Conservation (phyloP, 2,113 vertebrate genomes). For the Colossoma macropomum region DNA sequence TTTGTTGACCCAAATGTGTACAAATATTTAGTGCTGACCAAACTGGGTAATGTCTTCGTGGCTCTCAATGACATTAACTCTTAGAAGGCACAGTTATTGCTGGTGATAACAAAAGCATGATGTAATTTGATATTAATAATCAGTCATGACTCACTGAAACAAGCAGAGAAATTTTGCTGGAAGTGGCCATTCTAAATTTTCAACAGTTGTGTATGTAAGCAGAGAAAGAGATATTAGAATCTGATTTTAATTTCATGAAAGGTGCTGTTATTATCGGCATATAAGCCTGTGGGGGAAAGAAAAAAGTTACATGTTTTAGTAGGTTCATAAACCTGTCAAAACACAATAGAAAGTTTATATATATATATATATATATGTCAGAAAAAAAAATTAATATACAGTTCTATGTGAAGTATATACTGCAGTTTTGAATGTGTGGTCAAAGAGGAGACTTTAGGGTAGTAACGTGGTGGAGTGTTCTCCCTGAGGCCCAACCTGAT, state of each 20-base stretch:
- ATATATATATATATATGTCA: no score
- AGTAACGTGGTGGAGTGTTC: not conserved
- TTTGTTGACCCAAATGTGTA: not conserved
- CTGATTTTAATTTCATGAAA: no score
- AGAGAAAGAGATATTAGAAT: no score
- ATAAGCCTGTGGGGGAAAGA: no score
- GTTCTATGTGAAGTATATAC: not conserved
- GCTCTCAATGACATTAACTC: not conserved
- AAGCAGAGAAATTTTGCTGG: no score
- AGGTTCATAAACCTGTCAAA: no score
- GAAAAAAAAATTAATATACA: not conserved
- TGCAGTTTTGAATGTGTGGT: slow-evolving; percentile 1
- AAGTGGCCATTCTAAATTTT: no score
- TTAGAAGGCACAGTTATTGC: not conserved
- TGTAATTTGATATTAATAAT: not conserved
- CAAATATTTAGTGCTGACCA: slow-evolving; percentile 24
- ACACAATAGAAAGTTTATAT: no score
- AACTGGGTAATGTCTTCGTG: slow-evolving; percentile 25
- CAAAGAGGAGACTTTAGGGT: slow-evolving; percentile 15
- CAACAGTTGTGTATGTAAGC: no score
- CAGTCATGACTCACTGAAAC: no score
- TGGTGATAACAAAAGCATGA: not conserved
- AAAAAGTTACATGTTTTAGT: no score
- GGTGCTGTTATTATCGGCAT: no score
- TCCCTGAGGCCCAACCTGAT: slow-evolving; percentile 50